Conservation (phyloP, 2,797 vertebrate species). For the Gambelia wislizenii region DNA sequence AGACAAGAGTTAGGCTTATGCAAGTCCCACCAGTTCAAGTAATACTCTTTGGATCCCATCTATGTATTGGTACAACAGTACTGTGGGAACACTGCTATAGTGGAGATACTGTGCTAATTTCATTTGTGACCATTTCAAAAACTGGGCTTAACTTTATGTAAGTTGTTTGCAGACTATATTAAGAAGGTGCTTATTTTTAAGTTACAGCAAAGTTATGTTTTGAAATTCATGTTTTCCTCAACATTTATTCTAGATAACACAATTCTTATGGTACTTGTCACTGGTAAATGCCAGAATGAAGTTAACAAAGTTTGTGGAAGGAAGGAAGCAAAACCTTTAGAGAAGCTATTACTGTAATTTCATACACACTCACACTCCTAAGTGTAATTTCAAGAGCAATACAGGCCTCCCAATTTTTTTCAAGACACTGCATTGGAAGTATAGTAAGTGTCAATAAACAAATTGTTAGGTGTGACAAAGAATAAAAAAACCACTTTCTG, state of each 20-base stretch:
- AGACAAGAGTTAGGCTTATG: neutral
- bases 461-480: neutral
- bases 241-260: neutral
- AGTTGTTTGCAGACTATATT: neutral
- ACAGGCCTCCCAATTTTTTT: neutral
- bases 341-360: neutral
- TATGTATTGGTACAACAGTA: neutral
- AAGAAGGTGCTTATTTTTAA: neutral
- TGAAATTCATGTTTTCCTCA: neutral
- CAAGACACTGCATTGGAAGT: neutral
- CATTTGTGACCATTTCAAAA: neutral
- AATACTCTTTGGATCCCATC: neutral
- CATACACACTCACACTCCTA: neutral
- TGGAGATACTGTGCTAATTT: neutral
- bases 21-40: neutral
- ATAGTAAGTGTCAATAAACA: neutral
- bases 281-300: neutral
- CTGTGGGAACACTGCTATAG: neutral
- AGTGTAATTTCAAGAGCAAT: conserved; percentile 1
- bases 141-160: neutral
- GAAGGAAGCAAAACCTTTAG: neutral
- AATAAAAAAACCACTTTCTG: too few relatives aligned
- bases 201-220: neutral
- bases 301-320: neutral
- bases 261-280: neutral